These are phyloP conservation scores for Procapra przewalskii DNA, from an alignment of 2,113 vertebrate species.

Conservation along the genomic window DNA sequence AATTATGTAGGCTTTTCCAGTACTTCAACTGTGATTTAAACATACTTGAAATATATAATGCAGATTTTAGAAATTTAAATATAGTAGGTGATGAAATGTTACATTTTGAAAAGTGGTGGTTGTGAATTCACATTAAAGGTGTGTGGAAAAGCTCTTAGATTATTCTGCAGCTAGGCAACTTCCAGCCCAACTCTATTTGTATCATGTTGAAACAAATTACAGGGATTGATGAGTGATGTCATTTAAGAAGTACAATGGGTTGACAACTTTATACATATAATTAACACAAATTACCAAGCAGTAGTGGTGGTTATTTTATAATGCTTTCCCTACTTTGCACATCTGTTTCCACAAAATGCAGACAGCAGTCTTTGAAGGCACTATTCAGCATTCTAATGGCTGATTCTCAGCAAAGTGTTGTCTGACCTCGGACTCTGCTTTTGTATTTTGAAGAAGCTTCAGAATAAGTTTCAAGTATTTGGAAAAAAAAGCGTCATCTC, in stretches of 20 bases:
- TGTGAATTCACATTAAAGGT: slow-evolving; percentile 16
- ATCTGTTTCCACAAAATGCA: slow-evolving; percentile 56
- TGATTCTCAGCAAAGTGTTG: slow-evolving; percentile 70
- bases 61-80: slow-evolving; percentile 57
- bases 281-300: slow-evolving; percentile 30
- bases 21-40: slow-evolving; percentile 53
- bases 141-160: slow-evolving; percentile 24
- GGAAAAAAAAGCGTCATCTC: slow-evolving; percentile 73
- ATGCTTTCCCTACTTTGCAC: not conserved
- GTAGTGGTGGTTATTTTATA: not conserved
- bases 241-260: not conserved
- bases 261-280: not conserved
- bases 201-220: not conserved
- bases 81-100: slow-evolving; percentile 44
- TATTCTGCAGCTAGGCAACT: not conserved
- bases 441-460: slow-evolving; percentile 75
- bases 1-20: slow-evolving; percentile 40
- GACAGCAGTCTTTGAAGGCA: slow-evolving; percentile 50
- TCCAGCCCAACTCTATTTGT: not conserved
- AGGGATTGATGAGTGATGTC: not conserved
- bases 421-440: slow-evolving; percentile 79
- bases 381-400: slow-evolving; percentile 72
- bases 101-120: slow-evolving; percentile 9
- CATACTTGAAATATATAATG: slow-evolving; percentile 44
- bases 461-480: slow-evolving; percentile 80